phyloP scores from a whole-genome alignment of 2,888 invertebrate genomes.

The Campoletis raptor region DNA sequence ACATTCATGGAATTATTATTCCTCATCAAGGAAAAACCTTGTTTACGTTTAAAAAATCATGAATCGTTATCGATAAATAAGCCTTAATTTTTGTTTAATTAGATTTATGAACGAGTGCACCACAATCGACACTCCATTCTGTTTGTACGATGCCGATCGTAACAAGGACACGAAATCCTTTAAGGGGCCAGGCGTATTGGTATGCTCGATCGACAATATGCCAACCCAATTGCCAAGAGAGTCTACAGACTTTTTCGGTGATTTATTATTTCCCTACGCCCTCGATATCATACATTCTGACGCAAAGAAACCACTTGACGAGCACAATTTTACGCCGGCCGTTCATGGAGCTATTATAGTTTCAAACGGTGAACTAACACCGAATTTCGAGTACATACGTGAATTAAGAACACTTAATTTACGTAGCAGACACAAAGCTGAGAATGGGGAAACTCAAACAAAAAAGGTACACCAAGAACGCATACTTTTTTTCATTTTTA shows the following conservation, averaged over 20 bases:
- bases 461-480: conserved; percentile 85
- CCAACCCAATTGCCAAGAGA: conserved; percentile 99
- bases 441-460: conserved; percentile 86
- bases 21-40: too few species aligned
- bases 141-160: conserved; percentile 99
- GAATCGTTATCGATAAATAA: background rate
- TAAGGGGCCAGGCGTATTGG: conserved; percentile 98
- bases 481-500: background rate
- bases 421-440: conserved; percentile 91
- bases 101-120: conserved; percentile 99
- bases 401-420: conserved; percentile 91
- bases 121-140: conserved; percentile 99
- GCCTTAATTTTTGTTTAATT: conserved; percentile 7
- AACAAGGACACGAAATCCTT: conserved; percentile 99
- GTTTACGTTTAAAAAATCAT: too few species aligned
- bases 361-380: conserved; percentile 96
- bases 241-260: conserved; percentile 99
- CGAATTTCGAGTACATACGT: conserved; percentile 97
- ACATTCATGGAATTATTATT: too few species aligned
- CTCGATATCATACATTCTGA: conserved; percentile 95
- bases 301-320: conserved; percentile 91
- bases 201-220: conserved; percentile 99
- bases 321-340: conserved; percentile 91
- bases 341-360: conserved; percentile 96
- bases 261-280: conserved; percentile 94